Base-by-base conservation (phyloP, 2,113 vertebrate species). In the Tenebrosternarchus preto region DNA sequence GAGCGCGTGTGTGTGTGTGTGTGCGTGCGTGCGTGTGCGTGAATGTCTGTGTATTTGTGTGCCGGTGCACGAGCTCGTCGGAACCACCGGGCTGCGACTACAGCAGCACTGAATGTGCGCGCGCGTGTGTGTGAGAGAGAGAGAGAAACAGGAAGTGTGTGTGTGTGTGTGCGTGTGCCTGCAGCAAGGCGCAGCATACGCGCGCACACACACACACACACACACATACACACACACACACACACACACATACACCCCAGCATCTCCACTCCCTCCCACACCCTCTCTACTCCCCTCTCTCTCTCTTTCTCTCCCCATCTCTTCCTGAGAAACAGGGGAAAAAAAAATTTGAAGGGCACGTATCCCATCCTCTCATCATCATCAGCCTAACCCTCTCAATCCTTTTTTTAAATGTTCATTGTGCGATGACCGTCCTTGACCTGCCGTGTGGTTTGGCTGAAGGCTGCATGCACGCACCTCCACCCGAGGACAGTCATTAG, bases 261-360 rank as follows among this genome's bases (percentile, higher is more conserved):
- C 81, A 4, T 73, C 74, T 80, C 15, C 82, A 63, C 71, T 76
- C 81, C 67, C 71, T 63, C 73, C 57, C 43, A 63, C 76, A n/a
- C 83, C 63, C 76, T 19, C 59, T 39, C 46, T 15, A 15, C 43
- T 25, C 46, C 70, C 71, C 79, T 25, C 83, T 73, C 73, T 7
- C 59, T 53, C 43, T 27, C 43, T 73, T 72, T 46, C 43, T 46
- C 71, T 63, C 68, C 53, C 43, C 27, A 46, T 33, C 12, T 50
- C n/a, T 22, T 53, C 56, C 76, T 61, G 19, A 72, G 46, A 68
- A 60, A 36, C 2, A n/a, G n/a, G 63, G n/a, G 72, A 59, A 53
- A 76, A 46, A 63, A 70, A 83, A 50, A 50, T 12, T 50, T 50
- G 46, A 66, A 73, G 22, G 46, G 27, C 31, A 80, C 3, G 27